These are phyloP conservation scores for Drosophila subpulchrella DNA, from an alignment of 1,140 invertebrate species.

Conservation along the genomic window DNA sequence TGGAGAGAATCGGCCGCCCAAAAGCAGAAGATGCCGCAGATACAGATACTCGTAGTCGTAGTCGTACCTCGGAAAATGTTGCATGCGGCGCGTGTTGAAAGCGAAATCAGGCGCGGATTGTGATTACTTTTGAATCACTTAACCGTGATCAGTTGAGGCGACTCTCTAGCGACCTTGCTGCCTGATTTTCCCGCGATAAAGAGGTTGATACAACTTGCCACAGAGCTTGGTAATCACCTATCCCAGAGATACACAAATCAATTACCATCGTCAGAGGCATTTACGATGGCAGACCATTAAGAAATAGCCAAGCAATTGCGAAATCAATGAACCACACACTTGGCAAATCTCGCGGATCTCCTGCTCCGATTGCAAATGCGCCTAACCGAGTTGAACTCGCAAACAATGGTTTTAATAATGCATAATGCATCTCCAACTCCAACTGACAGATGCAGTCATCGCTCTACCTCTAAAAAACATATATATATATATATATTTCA, in stretches of 20 bases:
- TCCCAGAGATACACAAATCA: slow-evolving; percentile 43
- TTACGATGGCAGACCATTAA: slow-evolving; percentile 33
- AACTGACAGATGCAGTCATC: slow-evolving; percentile 53
- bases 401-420: slow-evolving; percentile 67
- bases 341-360: slow-evolving; percentile 16
- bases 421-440: slow-evolving; percentile 20
- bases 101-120: slow-evolving; percentile 66
- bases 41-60: background rate
- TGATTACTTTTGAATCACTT: slow-evolving; percentile 54
- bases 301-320: slow-evolving; percentile 44
- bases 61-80: slow-evolving; percentile 34
- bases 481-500: slow-evolving; percentile 57
- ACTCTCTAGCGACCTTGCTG: slow-evolving; percentile 71
- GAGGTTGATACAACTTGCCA: slow-evolving; percentile 61
- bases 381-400: slow-evolving; percentile 48
- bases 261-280: slow-evolving; percentile 21
- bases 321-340: slow-evolving; percentile 62
- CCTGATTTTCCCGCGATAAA: slow-evolving; percentile 56
- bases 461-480: slow-evolving; percentile 6
- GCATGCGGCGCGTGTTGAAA: slow-evolving; percentile 69
- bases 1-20: slow-evolving; percentile 42
- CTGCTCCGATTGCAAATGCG: slow-evolving; percentile 38
- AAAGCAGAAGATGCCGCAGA: slow-evolving; percentile 32
- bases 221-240: slow-evolving; percentile 44
- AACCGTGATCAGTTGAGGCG: slow-evolving; percentile 53